phyloP scores from a whole-genome alignment of 2,797 vertebrate species.

The Remorina albescens region DNA sequence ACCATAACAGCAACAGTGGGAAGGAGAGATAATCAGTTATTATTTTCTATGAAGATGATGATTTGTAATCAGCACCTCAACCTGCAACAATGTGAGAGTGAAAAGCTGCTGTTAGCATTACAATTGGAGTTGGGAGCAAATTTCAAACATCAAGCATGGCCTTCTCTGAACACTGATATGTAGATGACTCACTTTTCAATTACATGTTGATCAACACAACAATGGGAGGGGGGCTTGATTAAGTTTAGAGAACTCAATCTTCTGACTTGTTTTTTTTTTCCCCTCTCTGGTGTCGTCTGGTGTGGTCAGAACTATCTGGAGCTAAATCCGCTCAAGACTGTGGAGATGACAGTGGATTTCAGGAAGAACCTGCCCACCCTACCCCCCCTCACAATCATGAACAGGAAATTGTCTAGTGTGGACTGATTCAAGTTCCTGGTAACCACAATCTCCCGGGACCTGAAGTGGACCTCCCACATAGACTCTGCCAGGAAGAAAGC shows the following conservation, averaged over 20 bases:
- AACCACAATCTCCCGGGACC: no score
- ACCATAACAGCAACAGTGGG: constrained; percentile 57
- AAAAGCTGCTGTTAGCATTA: constrained; percentile 24
- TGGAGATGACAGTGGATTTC: no score
- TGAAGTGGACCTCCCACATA: no score
- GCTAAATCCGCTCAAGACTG: no score
- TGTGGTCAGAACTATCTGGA: no score
- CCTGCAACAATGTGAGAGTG: constrained; percentile 35
- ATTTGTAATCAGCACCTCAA: constrained; percentile 68
- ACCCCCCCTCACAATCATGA: no score
- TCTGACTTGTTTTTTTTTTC: not conserved
- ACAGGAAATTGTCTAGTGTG: no score
- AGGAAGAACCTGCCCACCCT: no score
- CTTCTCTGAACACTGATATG: not conserved
- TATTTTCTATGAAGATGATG: constrained; percentile 70
- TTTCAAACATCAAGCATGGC: not conserved
- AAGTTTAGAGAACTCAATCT: not conserved
- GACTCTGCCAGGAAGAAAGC: no score
- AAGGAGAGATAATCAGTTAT: constrained; percentile 72
- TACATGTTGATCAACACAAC: constrained; percentile 10
- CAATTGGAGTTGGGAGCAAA: not conserved
- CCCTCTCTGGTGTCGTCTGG: not conserved
- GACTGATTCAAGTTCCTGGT: no score
- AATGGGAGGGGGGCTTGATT: not conserved
- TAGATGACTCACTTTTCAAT: constrained; percentile 2